Conservation (phyloP, 2,888 invertebrate genomes). For the Tetragonula carbonaria region DNA sequence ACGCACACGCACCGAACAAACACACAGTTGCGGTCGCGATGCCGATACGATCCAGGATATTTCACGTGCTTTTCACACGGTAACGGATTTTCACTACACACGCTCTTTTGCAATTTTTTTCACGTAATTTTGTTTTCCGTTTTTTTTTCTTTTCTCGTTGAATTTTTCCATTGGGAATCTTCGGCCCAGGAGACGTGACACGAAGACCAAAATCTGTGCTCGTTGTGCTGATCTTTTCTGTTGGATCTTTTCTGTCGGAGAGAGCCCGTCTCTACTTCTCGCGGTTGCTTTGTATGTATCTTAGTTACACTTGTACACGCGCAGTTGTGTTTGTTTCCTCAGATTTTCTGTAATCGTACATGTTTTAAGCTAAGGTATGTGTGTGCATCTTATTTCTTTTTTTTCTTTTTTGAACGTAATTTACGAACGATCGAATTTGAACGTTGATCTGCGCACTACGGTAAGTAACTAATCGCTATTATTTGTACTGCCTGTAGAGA, state of each 20-base stretch:
- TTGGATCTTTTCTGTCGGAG: neutral
- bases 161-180: neutral
- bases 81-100: constrained; percentile 34
- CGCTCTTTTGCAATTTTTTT: constrained; percentile 4
- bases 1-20: neutral
- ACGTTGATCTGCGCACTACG: neutral
- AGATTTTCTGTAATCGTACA: neutral
- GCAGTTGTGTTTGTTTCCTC: neutral
- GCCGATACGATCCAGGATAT: constrained; percentile 30
- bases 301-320: neutral
- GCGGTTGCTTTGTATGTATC: neutral
- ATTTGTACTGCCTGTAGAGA: neutral
- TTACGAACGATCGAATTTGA: neutral
- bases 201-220: neutral
- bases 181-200: neutral
- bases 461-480: constrained; percentile 8
- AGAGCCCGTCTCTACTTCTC: neutral
- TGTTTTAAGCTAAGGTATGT: neutral
- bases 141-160: neutral
- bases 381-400: neutral
- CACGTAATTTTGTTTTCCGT: neutral
- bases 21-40: constrained; percentile 18
- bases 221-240: neutral
- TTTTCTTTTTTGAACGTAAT: neutral
- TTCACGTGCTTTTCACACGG: constrained; percentile 26